Evolutionary conservation across 1,140 invertebrate species (phyloP).

Genomic region (Elymnias hypermnestra): DNA sequence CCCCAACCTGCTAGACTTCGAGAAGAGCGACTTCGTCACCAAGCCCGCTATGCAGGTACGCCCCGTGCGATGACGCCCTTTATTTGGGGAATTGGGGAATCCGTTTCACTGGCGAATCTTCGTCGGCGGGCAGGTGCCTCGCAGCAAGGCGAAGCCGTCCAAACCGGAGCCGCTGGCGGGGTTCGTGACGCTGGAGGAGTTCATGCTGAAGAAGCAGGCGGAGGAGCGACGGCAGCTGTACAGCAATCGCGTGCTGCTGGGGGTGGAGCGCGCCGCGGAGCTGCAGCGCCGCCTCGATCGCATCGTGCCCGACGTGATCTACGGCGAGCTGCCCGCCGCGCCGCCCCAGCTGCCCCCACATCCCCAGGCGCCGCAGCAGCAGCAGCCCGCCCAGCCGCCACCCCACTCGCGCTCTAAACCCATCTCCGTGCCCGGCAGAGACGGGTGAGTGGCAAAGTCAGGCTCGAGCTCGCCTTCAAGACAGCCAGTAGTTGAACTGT

Average conservation of each 20-base stretch:
- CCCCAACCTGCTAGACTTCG: conserved; percentile 80
- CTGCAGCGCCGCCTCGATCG: conserved; percentile 51
- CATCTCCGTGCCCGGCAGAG: conserved; percentile 27
- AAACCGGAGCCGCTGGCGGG: conserved; percentile 45
- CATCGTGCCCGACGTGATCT: conserved; percentile 77
- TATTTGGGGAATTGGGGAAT: too few species aligned
- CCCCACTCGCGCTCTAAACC: conserved; percentile 14
- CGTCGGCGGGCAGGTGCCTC: conserved; percentile 32
- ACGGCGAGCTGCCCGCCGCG: conserved; percentile 50
- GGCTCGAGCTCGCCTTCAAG: too few species aligned
- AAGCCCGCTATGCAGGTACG: conserved; percentile 39
- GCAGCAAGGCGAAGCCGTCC: conserved; percentile 31
- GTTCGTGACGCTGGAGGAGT: conserved; percentile 81
- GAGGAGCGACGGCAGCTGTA: conserved; percentile 81
- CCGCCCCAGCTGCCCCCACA: conserved; percentile 7
- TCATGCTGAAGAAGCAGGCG: conserved; percentile 84
- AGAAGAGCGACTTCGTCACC: conserved; percentile 59
- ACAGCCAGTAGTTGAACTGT: too few species aligned
- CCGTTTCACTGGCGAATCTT: too few species aligned
- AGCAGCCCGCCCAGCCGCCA: background rate
- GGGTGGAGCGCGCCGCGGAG: conserved; percentile 50
- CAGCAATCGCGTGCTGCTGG: conserved; percentile 72
- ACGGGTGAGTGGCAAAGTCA: conserved; percentile 19
- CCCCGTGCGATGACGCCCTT: too few species aligned
- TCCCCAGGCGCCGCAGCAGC: conserved; percentile 7